These are phyloP conservation scores for Chanos chanos DNA, from an alignment of 2,797 vertebrate genomes.

Conservation along the genomic window DNA sequence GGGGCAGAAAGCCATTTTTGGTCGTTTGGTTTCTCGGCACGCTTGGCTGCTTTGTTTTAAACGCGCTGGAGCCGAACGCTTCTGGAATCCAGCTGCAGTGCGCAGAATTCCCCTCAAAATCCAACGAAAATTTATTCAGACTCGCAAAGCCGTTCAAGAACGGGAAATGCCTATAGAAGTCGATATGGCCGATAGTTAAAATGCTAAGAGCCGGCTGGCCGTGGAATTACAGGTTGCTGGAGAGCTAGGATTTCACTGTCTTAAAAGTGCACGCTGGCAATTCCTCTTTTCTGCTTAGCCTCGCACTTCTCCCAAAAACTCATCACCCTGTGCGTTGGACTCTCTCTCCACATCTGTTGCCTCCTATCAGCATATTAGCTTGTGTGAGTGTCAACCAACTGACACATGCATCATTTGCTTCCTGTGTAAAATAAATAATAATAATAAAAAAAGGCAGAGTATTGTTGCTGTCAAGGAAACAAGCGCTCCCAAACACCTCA, in stretches of 20 bases:
- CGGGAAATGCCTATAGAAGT: conserved; percentile 20
- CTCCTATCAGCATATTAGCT: conserved; percentile 20
- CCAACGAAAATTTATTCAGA: conserved; percentile 52
- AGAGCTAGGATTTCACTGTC: conserved; percentile 45
- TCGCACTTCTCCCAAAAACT: conserved; percentile 44
- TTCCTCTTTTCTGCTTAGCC: conserved; percentile 56
- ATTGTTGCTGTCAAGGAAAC: too few species aligned
- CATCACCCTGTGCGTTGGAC: conserved; percentile 37
- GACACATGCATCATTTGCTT: conserved; percentile 50
- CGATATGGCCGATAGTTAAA: conserved; percentile 36
- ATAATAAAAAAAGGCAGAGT: conserved; percentile 3
- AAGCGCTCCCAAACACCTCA: too few species aligned
- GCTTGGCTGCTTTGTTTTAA: conserved; percentile 23
- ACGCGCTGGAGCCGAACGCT: too few species aligned
- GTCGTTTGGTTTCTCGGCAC: conserved; percentile 22
- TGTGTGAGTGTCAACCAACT: conserved; percentile 42
- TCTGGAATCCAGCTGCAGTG: conserved; percentile 39
- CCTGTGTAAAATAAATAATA: conserved; percentile 28
- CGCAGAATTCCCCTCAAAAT: not conserved
- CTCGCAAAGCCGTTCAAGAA: conserved; percentile 26
- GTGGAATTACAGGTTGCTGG: conserved; percentile 10
- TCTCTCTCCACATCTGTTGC: conserved; percentile 20
- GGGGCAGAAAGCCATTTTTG: conserved; percentile 23
- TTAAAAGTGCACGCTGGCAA: conserved; percentile 54
- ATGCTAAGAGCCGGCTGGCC: conserved; percentile 28